Percentiles rank a stretch among this genome's conserved stretches.
Evolutionary conservation across 2,797 vertebrate species (phyloP).

Genomic region (Cyclopterus lumpus): DNA sequence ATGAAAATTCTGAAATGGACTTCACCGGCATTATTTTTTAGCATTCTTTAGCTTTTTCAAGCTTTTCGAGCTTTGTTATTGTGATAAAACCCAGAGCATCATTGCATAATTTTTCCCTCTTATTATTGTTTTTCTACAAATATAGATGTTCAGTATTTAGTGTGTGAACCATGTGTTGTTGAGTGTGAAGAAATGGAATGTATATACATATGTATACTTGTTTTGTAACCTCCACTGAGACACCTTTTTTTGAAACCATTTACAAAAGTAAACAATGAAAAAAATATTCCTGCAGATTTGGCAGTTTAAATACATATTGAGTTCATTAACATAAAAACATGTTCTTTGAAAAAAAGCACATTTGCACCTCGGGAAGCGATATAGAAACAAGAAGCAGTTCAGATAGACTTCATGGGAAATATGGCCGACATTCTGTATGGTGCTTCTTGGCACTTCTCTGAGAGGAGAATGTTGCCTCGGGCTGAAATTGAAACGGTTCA

Average conservation of each 20-base stretch:
- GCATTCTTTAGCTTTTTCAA: background rate
- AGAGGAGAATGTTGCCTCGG: slow-evolving; percentile 74
- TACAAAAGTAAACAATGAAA: slow-evolving; percentile 22
- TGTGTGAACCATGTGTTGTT: slow-evolving; percentile 18
- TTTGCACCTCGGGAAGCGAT: slow-evolving; percentile 47
- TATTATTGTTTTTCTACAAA: slow-evolving; percentile 16
- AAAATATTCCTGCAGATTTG: slow-evolving; percentile 61
- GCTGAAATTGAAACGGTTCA: slow-evolving; percentile 83
- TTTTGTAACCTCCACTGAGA: slow-evolving; percentile 28
- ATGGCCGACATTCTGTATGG: slow-evolving; percentile 54
- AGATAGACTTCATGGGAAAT: slow-evolving; percentile 47
- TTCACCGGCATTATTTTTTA: background rate
- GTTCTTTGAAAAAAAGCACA: slow-evolving; percentile 53
- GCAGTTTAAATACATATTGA: slow-evolving; percentile 69
- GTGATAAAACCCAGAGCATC: slow-evolving; percentile 5
- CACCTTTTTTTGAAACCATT: slow-evolving; percentile 36
- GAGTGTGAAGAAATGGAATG: slow-evolving; percentile 24
- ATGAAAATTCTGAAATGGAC: background rate
- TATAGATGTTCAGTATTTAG: slow-evolving; percentile 22
- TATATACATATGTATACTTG: slow-evolving; percentile 42
- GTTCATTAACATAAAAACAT: slow-evolving; percentile 79
- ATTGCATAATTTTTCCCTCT: background rate
- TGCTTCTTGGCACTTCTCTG: slow-evolving; percentile 64
- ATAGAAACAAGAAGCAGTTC: slow-evolving; percentile 9
- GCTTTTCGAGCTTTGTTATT: background rate